Evolutionary conservation across 2,888 invertebrate species (phyloP), one percentile per base, ranked within the genome.

Genomic region (Thera britannica): DNA sequence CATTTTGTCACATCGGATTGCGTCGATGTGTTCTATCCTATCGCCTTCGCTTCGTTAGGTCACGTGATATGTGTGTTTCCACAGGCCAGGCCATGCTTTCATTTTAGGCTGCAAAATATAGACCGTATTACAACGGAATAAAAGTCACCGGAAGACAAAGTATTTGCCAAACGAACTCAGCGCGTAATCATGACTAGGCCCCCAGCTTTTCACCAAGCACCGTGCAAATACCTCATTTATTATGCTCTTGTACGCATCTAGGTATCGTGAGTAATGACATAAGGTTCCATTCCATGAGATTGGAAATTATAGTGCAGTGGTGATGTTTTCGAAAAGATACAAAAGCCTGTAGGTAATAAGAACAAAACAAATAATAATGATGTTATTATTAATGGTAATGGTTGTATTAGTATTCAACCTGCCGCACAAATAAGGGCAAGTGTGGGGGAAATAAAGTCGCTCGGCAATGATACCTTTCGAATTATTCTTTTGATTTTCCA

Each of bases 281-380:
- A 52, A 34, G 52, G 52, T 52, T 52, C 52, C 52, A 52, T 52
- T 52, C 9, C 34, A 34, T 51, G 51, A 51, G 51, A 51, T 52
- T 52, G 52, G 9, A 52, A 52, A 34, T 52, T 34, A 34, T 52
- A 52, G 52, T 23, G 52, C 8, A 52, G 23, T 23, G 34, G 12
- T 12, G 5, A 2, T 2, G 44, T 46, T 8, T 2, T 7, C 5
- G 41, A 7, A 41, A 5, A 7, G 41, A 41, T 41, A 3, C 5
- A 41, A 41, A 23, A 9, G 44, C 9, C 44, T 3, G 9, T 7
- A 5, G 5, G 44, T 9, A 46, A 46, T 7, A 46, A 46, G 44
- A 5, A 7, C 44, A 44, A 46, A 46, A 46, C 9, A 7, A 46
- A 7, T 5, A 7, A 46, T 5, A 6, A 9, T 9, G 9, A 46